Evolutionary conservation across 2,888 invertebrate genomes (phyloP), one percentile per base, ranked within the genome.

Genomic region (Agapostemon virescens): DNA sequence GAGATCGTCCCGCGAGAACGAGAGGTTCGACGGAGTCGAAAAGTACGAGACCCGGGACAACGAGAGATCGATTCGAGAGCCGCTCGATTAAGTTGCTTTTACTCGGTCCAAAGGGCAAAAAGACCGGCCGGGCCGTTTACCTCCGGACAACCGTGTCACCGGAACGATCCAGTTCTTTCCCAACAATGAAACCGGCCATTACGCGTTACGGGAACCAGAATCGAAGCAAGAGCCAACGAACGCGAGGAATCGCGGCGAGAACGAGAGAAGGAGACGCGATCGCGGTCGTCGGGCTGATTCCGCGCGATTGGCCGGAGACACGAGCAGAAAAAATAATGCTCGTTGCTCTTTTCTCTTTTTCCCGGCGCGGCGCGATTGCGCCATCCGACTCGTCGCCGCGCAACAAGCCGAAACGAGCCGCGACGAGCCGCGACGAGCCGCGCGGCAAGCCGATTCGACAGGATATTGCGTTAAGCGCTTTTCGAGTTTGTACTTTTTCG

Each of bases 381-480:
- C 64, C 63, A 75, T 36, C 13, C n/a, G n/a, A 13, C 63, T 33
- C 63, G 33, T 45, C 40, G 33, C 45, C 45, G 67, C 45, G 67
- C 45, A 17, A 42, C 42, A 17, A 42, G 42, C 17, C 42, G 42
- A 15, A 11, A 49, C 49, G 1, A 49, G 49, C 49, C 5, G 33
- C n/a, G 33, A 33, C 2, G 5, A 33, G 33, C 38, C 38, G 38
- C 38, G 38, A 33, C 2, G 5, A 33, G 33, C 38, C 38, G 38
- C 38, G 38, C n/a, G n/a, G n/a, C n/a, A n/a, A n/a, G 30, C 42
- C 45, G 61, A 79, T 79, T 69, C 78, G 79, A 68, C 79, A 79
- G 79, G 79, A 79, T 78, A 68, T 79, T 79, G 78, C 79, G 63
- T 77, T 78, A 72, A 68, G 70, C 70, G 1, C n/a, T n/a, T n/a